phyloP scores from a whole-genome alignment of 2,113 vertebrate genomes.

The Lethenteron camtschaticum region DNA sequence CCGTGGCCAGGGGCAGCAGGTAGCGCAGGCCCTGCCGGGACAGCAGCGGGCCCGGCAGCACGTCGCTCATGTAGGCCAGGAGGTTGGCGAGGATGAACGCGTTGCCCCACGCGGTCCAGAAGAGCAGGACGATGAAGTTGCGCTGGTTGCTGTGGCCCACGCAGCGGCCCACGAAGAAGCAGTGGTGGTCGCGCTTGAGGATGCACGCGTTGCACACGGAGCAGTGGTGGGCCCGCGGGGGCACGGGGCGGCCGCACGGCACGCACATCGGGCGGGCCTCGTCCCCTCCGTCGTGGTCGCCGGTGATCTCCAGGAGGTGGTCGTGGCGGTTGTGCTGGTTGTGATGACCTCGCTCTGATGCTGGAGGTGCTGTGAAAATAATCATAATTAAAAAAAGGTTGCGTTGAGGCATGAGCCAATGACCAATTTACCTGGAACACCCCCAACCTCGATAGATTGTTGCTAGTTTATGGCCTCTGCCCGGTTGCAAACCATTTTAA shows the following conservation, averaged over 20 bases:
- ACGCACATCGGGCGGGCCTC: background rate
- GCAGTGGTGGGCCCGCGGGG: conserved; percentile 53
- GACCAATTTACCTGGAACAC: background rate
- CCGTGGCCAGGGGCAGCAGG: no score
- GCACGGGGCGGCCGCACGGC: conserved; percentile 8
- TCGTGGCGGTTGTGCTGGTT: conserved; percentile 42
- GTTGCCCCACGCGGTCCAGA: conserved; percentile 32
- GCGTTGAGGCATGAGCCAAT: conserved; percentile 45
- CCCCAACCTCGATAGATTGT: no score
- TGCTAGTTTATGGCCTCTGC: no score
- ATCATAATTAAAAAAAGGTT: conserved; percentile 47
- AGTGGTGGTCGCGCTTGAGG: conserved; percentile 82
- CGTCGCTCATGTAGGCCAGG: no score
- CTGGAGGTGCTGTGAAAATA: no score
- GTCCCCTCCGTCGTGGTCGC: conserved; percentile 30
- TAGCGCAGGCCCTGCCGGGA: no score
- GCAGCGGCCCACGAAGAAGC: conserved; percentile 96
- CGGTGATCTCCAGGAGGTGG: conserved; percentile 28
- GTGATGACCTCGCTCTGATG: background rate
- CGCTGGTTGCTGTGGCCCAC: conserved; percentile 88
- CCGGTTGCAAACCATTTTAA: no score
- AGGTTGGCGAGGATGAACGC: no score
- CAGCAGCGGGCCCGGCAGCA: no score
- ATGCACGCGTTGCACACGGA: conserved; percentile 78
- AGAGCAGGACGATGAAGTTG: conserved; percentile 91